Conservation (phyloP, 2,797 vertebrate genomes). For the Sebastes jordani region DNA sequence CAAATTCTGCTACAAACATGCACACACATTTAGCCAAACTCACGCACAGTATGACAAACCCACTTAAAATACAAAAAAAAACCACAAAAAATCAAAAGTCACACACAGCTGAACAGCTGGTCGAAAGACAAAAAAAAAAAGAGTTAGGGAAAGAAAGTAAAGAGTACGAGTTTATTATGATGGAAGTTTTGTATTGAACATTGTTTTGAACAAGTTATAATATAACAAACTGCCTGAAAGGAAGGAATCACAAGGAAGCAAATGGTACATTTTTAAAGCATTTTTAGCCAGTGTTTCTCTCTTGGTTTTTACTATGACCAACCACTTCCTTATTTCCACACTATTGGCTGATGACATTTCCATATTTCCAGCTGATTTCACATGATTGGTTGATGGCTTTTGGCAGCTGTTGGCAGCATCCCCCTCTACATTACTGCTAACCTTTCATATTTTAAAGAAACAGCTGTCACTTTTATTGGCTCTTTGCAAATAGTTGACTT, state of each 20-base stretch:
- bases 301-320: not conserved
- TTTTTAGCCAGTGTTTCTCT: not conserved
- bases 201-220: not conserved
- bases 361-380: constrained; percentile 54
- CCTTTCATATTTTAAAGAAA: constrained; percentile 41
- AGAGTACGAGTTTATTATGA: not conserved
- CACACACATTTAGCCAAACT: not conserved
- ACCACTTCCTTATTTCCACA: constrained; percentile 15
- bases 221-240: not conserved
- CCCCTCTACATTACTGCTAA: constrained; percentile 28
- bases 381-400: constrained; percentile 38
- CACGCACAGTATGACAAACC: not conserved
- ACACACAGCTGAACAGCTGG: not conserved
- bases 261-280: not conserved
- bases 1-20: not conserved
- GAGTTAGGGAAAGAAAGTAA: not conserved
- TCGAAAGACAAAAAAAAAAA: not conserved
- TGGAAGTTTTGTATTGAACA: not conserved
- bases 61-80: not conserved
- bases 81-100: not conserved
- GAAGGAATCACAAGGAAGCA: not conserved
- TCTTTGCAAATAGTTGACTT: constrained; percentile 52
- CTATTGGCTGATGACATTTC: constrained; percentile 38
- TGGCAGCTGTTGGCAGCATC: constrained; percentile 18
- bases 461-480: constrained; percentile 52